Percentiles rank a stretch among this genome's conserved stretches.
phyloP scores from a whole-genome alignment of 2,797 vertebrate species.

The Pachyuromys duprasi region DNA sequence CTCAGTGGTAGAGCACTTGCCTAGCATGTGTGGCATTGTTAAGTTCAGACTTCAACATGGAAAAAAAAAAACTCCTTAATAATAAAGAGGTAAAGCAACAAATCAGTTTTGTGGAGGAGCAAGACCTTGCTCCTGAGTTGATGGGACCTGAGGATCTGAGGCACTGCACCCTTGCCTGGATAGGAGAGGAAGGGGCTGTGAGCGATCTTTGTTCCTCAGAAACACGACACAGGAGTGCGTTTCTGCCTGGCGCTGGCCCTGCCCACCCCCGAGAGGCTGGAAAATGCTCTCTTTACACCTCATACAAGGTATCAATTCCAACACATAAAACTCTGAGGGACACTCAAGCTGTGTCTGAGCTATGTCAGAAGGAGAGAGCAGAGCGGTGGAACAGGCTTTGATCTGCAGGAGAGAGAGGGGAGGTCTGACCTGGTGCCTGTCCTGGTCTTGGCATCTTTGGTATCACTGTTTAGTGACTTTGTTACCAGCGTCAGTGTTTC shows the following conservation, averaged over 20 bases:
- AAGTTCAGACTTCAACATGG: neutral
- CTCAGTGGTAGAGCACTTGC: neutral
- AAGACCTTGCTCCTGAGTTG: neutral
- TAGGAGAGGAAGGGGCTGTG: no score
- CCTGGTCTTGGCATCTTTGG: neutral
- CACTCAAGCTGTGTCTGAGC: neutral
- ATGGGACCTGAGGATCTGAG: neutral
- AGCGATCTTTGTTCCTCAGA: neutral
- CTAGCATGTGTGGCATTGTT: neutral
- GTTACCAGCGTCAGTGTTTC: neutral
- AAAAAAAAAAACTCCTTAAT: neutral
- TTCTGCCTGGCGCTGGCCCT: neutral
- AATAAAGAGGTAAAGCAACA: neutral
- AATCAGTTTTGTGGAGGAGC: neutral
- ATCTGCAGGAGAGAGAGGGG: neutral
- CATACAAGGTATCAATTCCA: neutral
- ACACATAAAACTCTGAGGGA: neutral
- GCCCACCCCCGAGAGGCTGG: neutral
- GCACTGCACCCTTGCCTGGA: accelerated
- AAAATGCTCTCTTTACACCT: neutral
- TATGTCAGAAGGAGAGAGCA: neutral
- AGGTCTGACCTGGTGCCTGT: neutral
- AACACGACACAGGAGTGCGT: neutral
- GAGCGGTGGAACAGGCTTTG: neutral
- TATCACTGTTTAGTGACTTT: neutral